Conservation (phyloP, 2,113 vertebrate species). For the Clarias batrachus region DNA sequence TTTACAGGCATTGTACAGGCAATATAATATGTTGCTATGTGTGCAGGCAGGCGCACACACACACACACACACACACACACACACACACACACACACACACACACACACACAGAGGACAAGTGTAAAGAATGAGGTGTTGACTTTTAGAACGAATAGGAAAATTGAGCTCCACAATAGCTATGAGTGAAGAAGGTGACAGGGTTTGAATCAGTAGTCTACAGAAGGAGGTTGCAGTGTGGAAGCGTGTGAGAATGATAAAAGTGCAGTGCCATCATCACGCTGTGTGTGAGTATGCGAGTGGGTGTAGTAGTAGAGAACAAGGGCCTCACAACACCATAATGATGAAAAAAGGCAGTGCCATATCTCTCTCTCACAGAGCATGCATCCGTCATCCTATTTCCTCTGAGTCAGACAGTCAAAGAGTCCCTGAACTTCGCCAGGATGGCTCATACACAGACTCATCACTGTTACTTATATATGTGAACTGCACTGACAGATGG, state of each 20-base stretch:
- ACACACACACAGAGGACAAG: neutral
- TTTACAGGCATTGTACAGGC: too few relatives aligned
- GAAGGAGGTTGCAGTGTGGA: neutral
- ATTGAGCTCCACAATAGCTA: conserved; percentile 20
- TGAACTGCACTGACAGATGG: neutral
- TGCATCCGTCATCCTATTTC: conserved; percentile 1
- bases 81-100: neutral
- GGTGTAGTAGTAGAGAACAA: neutral
- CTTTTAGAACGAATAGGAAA: conserved; percentile 5
- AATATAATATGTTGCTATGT: too few relatives aligned
- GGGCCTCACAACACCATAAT: neutral
- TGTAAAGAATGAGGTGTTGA: conserved; percentile 2
- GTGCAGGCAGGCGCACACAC: too few relatives aligned
- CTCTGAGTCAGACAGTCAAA: conserved; percentile 14
- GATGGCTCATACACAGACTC: conserved; percentile 3
- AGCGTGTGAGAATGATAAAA: neutral
- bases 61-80: too few relatives aligned
- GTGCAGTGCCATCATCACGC: neutral
- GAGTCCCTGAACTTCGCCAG: conserved; percentile 4
- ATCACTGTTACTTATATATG: neutral
- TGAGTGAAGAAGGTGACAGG: conserved; percentile 26
- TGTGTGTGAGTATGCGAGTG: conserved; percentile 8
- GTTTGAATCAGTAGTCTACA: neutral
- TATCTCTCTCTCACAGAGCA: neutral
- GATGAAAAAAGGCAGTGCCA: neutral